Conservation (phyloP, 2,113 vertebrate species). For the Acanthisitta chloris region DNA sequence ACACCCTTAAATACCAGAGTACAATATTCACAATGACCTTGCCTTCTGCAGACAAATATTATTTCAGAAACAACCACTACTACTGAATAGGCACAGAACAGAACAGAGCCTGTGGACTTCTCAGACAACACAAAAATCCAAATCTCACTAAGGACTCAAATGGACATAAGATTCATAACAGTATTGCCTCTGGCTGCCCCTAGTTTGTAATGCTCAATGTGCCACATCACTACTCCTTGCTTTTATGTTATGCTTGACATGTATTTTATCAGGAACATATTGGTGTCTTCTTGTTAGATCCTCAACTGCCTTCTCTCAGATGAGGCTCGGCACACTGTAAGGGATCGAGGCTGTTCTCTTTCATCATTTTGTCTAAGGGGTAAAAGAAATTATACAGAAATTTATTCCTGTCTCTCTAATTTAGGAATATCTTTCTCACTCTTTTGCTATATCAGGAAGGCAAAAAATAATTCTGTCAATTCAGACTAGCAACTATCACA, state of each 20-base stretch:
- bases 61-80: neutral
- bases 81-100: neutral
- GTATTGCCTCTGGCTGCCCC: neutral
- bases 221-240: neutral
- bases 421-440: neutral
- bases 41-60: neutral
- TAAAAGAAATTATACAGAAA: neutral
- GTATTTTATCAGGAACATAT: neutral
- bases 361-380: neutral
- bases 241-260: neutral
- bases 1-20: slow-evolving; percentile 1
- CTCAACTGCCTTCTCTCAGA: neutral
- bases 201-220: neutral
- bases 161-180: neutral
- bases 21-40: slow-evolving; percentile 25
- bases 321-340: neutral
- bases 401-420: neutral
- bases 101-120: neutral
- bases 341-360: neutral
- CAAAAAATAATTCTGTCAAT: neutral
- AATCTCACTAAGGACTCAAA: neutral
- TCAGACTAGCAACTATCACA: neutral
- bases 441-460: neutral
- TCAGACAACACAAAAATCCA: neutral
- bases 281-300: neutral